Conservation (phyloP, 2,113 vertebrate genomes). For the Neodontobutis hainanensis region DNA sequence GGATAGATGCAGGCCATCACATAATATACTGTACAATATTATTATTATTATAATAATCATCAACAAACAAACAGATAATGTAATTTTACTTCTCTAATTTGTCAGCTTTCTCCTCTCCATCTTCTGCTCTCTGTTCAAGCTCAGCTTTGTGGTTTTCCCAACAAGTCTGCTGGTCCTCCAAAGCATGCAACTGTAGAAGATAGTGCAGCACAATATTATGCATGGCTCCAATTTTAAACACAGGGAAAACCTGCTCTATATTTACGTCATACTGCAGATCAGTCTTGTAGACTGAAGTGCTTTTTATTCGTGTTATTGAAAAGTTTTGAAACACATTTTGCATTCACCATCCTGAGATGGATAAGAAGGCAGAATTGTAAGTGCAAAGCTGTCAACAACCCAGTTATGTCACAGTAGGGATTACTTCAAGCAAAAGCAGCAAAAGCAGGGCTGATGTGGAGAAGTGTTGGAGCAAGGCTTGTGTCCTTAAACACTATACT, state of each 20-base stretch:
- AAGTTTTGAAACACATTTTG: conserved; percentile 21
- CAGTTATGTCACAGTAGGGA: conserved; percentile 57
- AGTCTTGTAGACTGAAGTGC: conserved; percentile 1
- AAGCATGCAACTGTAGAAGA: conserved; percentile 77
- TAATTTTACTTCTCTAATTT: conserved; percentile 82
- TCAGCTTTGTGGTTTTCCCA: conserved; percentile 81
- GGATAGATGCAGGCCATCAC: background rate
- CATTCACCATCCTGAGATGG: conserved; percentile 4
- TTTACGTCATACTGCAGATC: conserved; percentile 8
- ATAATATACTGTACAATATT: background rate
- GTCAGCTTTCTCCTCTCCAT: conserved; percentile 86
- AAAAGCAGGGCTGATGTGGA: conserved; percentile 28
- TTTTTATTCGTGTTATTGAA: background rate
- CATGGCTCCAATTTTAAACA: background rate
- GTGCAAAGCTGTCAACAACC: conserved; percentile 35
- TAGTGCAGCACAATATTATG: background rate
- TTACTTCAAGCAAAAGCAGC: conserved; percentile 45
- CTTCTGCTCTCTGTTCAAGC: conserved; percentile 83
- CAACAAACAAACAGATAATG: background rate
- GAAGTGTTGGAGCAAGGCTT: conserved; percentile 48
- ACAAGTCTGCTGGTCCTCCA: conserved; percentile 74
- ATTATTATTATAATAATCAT: too few relatives aligned
- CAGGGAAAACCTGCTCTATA: background rate
- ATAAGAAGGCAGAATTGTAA: conserved; percentile 29
- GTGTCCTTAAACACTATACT: conserved; percentile 51